Base-by-base conservation (phyloP, 2,888 invertebrate genomes). In the Seira sanloemensis region DNA sequence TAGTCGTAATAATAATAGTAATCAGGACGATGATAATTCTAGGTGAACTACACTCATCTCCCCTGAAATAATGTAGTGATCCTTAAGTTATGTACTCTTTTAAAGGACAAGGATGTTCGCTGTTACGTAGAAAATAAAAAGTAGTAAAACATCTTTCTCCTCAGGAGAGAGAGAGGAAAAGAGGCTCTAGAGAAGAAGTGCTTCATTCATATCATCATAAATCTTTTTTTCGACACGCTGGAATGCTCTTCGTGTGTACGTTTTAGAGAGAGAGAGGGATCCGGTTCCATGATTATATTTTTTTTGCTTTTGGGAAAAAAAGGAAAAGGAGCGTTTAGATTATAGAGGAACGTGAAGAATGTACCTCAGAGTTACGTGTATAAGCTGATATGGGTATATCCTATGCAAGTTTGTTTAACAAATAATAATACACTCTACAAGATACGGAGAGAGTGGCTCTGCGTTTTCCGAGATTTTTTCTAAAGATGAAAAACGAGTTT, bases 161-260 rank as follows among this genome's bases (percentile, higher is more conserved):
- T 69, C 68, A 65, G 19, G 62, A 12, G 46, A 46, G 46, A 46
- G 46, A 5, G 7, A 12, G 46, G 12, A 12, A 9, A 9, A 12
- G 18, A 58, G 58, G 19, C 58, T 58, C 19, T 58, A 18, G n/a
- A 16, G 19, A 18, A 75, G n/a, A n/a, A n/a, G 81, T 65, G 68
- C 18, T 50, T 76, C 81, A 81, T 81, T 81, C 81, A 81, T 76
- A 81, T 76, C 76, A 62, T 81, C 75, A 81, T 81, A 81, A 81
- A 81, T 81, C 81, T 81, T 81, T 81, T 81, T 81, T 81, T 81
- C 81, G 81, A 81, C 81, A 81, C 81, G 76, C 81, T 81, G 81
- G 81, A 81, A 81, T 81, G 81, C 81, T 81, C 81, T 76, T 76
- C 76, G 76, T 76, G 71, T 81, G 81, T 81, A 76, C 75, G 24